Percentiles rank a stretch among this genome's conserved stretches.
These are phyloP conservation scores for Sminthurinus aureus DNA, from an alignment of 2,888 invertebrate genomes.

Conservation along the genomic window DNA sequence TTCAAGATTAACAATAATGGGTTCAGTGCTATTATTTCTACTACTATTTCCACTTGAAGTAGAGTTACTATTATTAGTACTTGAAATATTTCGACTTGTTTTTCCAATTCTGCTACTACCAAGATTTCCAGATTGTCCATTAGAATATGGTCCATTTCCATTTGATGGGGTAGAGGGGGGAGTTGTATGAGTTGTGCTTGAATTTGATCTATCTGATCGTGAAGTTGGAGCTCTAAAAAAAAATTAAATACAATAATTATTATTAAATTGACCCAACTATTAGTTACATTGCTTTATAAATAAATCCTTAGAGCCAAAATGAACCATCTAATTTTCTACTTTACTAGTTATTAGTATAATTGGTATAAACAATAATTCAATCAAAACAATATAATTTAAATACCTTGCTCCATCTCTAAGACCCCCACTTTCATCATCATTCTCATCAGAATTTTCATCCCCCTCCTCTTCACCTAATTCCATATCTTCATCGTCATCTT, in stretches of 20 bases:
- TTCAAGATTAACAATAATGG: background rate
- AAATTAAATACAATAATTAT: no score
- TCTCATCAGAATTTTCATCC: conserved; percentile 45
- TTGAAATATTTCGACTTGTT: conserved; percentile 14
- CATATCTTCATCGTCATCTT: conserved; percentile 55
- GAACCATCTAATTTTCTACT: no score
- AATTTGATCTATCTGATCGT: conserved; percentile 55
- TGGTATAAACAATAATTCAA: no score
- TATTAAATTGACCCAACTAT: no score
- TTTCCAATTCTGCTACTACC: background rate
- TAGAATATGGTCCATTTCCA: conserved; percentile 10
- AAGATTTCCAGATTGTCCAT: background rate
- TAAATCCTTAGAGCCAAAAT: no score
- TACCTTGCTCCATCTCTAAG: conserved; percentile 50
- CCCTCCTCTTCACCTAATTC: conserved; percentile 54
- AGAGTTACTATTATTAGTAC: conserved; percentile 11
- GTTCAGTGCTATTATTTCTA: background rate
- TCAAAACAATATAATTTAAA: no score
- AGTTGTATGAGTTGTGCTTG: conserved; percentile 51
- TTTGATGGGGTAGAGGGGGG: conserved; percentile 42
- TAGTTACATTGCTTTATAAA: no score
- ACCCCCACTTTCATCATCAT: conserved; percentile 43
- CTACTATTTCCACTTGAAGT: background rate
- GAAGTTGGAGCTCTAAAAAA: conserved; percentile 49
- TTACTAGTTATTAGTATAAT: no score